Conservation (phyloP, 2,797 vertebrate genomes). For the Gymnodraco acuticeps region DNA sequence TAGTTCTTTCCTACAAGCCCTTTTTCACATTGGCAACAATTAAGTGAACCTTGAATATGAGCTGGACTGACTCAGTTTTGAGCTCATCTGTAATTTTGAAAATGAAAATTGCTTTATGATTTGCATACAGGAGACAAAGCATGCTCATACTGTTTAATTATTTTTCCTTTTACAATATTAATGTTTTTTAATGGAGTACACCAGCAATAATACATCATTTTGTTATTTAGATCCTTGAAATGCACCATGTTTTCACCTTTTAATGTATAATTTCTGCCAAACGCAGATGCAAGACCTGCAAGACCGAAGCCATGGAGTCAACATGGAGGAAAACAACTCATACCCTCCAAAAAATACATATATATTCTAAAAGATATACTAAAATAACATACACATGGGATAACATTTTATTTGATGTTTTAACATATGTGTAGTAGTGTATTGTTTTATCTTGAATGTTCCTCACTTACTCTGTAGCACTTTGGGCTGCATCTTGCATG, state of each 20-base stretch:
- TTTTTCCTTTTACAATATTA: not conserved
- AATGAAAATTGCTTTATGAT: not conserved
- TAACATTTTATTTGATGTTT: too few species aligned
- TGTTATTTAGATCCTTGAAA: not conserved
- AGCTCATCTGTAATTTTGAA: not conserved
- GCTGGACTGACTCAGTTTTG: not conserved
- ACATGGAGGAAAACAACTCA: too few species aligned
- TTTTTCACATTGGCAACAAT: constrained; percentile 17
- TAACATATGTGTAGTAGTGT: too few species aligned
- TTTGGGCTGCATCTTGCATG: too few species aligned
- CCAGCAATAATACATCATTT: not conserved
- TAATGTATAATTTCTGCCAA: not conserved
- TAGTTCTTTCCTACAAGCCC: constrained; percentile 7
- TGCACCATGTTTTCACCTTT: not conserved
- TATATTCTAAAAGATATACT: too few species aligned
- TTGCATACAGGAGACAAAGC: not conserved
- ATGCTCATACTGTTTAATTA: not conserved
- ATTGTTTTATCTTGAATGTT: too few species aligned
- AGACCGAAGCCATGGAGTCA: too few species aligned
- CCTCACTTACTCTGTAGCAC: too few species aligned
- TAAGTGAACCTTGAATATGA: not conserved
- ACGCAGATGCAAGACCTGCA: not conserved
- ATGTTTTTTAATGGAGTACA: not conserved
- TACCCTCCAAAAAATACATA: too few species aligned
- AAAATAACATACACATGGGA: too few species aligned